A percentile compares a stretch with the other conserved stretches of the same genome.
Conservation (phyloP, 2,888 invertebrate species). For the Eulithis prunata region DNA sequence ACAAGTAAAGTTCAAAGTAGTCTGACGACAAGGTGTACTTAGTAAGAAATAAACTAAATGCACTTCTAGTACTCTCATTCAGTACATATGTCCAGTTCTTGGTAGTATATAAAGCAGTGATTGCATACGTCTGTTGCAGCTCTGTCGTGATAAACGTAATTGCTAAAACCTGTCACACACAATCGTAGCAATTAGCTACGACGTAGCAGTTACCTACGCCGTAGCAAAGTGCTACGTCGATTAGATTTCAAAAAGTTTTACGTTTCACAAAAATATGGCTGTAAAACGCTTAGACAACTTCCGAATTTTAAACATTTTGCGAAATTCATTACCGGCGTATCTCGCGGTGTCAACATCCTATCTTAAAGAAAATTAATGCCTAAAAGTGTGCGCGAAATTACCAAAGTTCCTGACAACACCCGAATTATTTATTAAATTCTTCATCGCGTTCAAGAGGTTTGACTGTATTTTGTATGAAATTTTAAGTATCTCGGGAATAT, state of each 20-base stretch:
- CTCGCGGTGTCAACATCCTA: constrained; percentile 15
- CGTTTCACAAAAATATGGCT: neutral
- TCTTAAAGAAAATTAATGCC: constrained; percentile 51
- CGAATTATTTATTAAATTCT: constrained; percentile 55
- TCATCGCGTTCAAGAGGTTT: constrained; percentile 15
- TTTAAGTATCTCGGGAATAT: neutral
- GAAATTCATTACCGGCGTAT: constrained; percentile 23
- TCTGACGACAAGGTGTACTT: no score
- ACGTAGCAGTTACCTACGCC: constrained; percentile 4
- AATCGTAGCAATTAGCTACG: constrained; percentile 8
- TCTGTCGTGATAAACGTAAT: no score
- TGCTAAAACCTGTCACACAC: neutral
- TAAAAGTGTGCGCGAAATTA: constrained; percentile 49
- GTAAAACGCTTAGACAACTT: neutral
- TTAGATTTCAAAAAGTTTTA: no score
- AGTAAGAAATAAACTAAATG: no score
- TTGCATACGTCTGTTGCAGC: no score
- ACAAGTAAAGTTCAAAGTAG: no score
- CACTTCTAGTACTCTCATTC: no score
- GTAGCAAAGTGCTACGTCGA: neutral
- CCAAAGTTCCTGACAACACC: constrained; percentile 48
- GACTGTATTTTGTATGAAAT: neutral
- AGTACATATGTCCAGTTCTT: no score
- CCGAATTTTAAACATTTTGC: neutral
- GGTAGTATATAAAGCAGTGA: no score